Base-by-base conservation (phyloP, 2,888 invertebrate species). In the Synergus laeviventris region DNA sequence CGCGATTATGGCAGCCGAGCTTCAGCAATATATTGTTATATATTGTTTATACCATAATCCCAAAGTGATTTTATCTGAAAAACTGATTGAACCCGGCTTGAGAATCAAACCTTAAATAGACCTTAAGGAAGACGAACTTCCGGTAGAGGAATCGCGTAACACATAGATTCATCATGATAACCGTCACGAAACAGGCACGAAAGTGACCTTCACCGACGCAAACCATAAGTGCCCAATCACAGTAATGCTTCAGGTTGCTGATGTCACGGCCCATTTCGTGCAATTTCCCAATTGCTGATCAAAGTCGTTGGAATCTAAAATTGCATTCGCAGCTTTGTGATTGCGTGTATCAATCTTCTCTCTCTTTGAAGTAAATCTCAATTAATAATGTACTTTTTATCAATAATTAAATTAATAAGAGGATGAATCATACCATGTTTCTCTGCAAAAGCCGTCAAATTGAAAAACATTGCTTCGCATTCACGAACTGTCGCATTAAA, bases 281-380 rank as follows among this genome's bases (percentile, higher is more conserved):
- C 39, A 62, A 62, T 62, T 62, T 62, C 62, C 62, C 62, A 62
- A 62, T 62, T 62, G 62, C 62, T 38, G n/a, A 62, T 62, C 62
- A 39, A 38, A 62, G 62, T 62, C 38, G 62, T 62, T 36, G 16
- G 39, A 62, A 62, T 38, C 62, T 62, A 62, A 36, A 62, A 62
- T 62, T 62, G 62, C 62, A 62, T 18, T 62, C 38, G 31, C 62
- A 38, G 1, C 14, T 60, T 31, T 60, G 11, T 5, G 31, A 31
- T 24, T 31, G 60, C 60, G 24, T 24, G 60, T 31, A 60, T 31
- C 60, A 60, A 60, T 60, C 16, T 31, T 11, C 21, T 36, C 31
- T 14, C 12, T 9, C 14, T n/a, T n/a, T 59, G 11, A 9, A 21
- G 21, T 5, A 21, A 59, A 42, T 3, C 1, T 7, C 21, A 59